phyloP scores from a whole-genome alignment of 2,113 vertebrate genomes.

The Erythrocercus mccallii region DNA sequence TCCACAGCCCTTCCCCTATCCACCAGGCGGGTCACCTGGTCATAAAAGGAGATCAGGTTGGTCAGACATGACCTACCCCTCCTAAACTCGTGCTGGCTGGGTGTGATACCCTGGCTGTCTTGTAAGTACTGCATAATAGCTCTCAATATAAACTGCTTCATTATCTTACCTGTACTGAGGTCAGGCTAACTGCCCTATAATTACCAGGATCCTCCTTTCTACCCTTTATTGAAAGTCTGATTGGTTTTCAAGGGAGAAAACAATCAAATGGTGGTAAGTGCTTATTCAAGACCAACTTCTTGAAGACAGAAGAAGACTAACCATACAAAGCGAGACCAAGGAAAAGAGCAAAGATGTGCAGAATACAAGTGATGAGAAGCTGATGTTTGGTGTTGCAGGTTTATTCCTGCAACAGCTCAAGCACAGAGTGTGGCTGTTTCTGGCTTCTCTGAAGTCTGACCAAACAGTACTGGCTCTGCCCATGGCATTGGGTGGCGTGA shows the following conservation, averaged over 20 bases:
- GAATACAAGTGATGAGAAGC: not conserved
- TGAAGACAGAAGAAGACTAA: not conserved
- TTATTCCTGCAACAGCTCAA: not conserved
- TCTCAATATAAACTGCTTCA: too few species aligned
- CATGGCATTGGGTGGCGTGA: rapidly evolving
- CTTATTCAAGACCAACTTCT: not conserved
- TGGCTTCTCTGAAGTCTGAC: not conserved
- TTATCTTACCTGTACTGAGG: too few species aligned
- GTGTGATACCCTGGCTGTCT: too few species aligned
- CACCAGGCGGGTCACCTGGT: too few species aligned
- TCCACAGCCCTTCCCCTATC: too few species aligned
- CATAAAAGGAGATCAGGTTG: too few species aligned
- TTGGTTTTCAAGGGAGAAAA: not conserved
- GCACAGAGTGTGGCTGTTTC: not conserved
- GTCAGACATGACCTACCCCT: too few species aligned
- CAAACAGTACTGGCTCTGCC: not conserved
- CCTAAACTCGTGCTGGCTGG: too few species aligned
- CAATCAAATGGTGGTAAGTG: not conserved
- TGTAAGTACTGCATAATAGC: too few species aligned
- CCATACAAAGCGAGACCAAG: not conserved
- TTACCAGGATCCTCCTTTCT: too few species aligned
- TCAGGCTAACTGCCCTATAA: too few species aligned
- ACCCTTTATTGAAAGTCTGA: not conserved
- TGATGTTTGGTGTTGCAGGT: not conserved
- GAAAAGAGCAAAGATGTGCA: not conserved